Percentiles rank a stretch among this genome's conserved stretches.
Conservation (phyloP, 2,888 invertebrate species). For the Brachyopa scutellaris region DNA sequence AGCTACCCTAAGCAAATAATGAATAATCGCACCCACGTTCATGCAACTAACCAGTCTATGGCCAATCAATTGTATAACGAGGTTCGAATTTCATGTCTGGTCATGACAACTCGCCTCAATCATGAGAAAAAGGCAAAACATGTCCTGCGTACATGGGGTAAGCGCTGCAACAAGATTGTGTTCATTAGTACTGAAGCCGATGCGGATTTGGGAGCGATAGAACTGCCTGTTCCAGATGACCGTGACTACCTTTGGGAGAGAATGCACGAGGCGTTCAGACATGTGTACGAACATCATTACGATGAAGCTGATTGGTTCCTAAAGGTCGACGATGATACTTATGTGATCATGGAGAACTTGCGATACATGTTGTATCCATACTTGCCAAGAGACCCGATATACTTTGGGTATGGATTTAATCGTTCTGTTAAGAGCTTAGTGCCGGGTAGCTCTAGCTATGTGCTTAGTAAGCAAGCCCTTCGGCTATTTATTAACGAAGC, state of each 20-base stretch:
- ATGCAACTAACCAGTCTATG: conserved; percentile 86
- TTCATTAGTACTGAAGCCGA: conserved; percentile 93
- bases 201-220: conserved; percentile 88
- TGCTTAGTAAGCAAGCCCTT: conserved; percentile 92
- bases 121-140: conserved; percentile 94
- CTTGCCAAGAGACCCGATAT: conserved; percentile 88
- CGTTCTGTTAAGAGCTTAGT: conserved; percentile 91
- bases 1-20: conserved; percentile 82
- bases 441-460: conserved; percentile 97
- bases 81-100: conserved; percentile 96
- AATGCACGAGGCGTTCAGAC: conserved; percentile 96
- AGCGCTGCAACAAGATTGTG: conserved; percentile 92
- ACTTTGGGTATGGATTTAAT: conserved; percentile 96
- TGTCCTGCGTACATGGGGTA: conserved; percentile 98
- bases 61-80: conserved; percentile 88
- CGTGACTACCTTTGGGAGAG: conserved; percentile 98
- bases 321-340: conserved; percentile 99
- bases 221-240: conserved; percentile 93
- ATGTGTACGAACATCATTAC: conserved; percentile 91
- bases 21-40: conserved; percentile 84
- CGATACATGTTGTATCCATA: conserved; percentile 92
- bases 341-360: conserved; percentile 97
- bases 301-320: conserved; percentile 97
- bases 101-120: conserved; percentile 96
- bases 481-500: conserved; percentile 89